These are phyloP conservation scores for Drosophila melanosoma DNA, from an alignment of 2,888 invertebrate genomes.

Conservation along the genomic window DNA sequence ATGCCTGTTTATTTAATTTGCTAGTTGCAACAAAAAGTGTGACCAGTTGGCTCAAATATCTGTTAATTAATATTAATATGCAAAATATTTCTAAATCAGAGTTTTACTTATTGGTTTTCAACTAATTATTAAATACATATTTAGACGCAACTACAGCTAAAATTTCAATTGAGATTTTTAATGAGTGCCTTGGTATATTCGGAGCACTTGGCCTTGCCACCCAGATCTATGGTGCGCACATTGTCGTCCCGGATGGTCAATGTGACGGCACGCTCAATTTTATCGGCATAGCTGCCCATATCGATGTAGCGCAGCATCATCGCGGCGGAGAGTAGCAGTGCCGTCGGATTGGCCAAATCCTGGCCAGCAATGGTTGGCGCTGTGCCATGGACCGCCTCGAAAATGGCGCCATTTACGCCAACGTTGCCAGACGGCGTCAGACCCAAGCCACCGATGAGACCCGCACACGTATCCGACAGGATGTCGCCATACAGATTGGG, in stretches of 20 bases:
- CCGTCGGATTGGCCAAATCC: conserved; percentile 99
- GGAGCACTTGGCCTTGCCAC: conserved; percentile 97
- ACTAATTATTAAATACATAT: background rate
- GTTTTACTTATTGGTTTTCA: background rate
- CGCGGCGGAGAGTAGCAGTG: conserved; percentile 96
- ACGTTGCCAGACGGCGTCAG: conserved; percentile 99
- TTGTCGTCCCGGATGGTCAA: conserved; percentile 93
- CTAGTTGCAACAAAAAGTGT: conserved; percentile 22
- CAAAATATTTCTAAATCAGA: background rate
- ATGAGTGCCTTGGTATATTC: conserved; percentile 92
- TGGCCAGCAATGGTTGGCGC: conserved; percentile 98
- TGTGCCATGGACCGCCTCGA: conserved; percentile 99
- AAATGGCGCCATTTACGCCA: conserved; percentile 97
- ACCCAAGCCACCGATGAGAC: conserved; percentile 98
- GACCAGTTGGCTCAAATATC: conserved; percentile 23
- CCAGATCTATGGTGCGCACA: conserved; percentile 95
- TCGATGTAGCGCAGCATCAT: conserved; percentile 99
- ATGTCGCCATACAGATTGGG: conserved; percentile 99
- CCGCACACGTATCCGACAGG: conserved; percentile 98
- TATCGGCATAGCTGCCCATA: conserved; percentile 90
- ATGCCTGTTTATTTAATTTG: conserved; percentile 31
- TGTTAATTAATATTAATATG: background rate
- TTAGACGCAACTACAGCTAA: no score
- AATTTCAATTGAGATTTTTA: conserved; percentile 46
- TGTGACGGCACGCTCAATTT: conserved; percentile 93